Evolutionary conservation across 2,888 invertebrate genomes (phyloP).

Genomic region (Tetranychus truncatus): DNA sequence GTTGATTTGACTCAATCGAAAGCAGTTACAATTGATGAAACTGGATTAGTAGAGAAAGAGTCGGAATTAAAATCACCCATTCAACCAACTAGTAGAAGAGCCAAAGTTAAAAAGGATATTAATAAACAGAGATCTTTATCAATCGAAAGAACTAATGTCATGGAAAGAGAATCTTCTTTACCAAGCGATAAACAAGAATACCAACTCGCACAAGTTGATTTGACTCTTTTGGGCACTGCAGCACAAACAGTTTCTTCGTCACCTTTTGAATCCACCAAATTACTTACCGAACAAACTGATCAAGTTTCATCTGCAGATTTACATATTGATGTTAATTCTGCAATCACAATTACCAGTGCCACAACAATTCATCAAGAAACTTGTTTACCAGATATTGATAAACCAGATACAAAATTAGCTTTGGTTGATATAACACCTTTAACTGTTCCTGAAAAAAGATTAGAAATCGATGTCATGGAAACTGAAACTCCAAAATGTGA

Average conservation of each 20-base stretch:
- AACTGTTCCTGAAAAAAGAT: too few species aligned
- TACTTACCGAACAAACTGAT: too few species aligned
- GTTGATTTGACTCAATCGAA: background rate
- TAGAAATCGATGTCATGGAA: too few species aligned
- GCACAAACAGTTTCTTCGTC: too few species aligned
- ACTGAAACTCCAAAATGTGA: too few species aligned
- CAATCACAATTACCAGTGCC: too few species aligned
- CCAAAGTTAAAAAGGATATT: background rate
- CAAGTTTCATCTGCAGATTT: too few species aligned
- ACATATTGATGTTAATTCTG: too few species aligned
- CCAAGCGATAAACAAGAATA: background rate
- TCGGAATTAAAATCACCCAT: background rate
- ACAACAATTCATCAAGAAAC: background rate
- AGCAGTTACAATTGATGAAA: background rate
- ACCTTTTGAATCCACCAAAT: too few species aligned
- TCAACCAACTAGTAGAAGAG: background rate
- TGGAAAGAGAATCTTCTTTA: background rate
- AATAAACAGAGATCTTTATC: background rate
- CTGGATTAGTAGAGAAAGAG: background rate
- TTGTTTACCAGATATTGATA: background rate
- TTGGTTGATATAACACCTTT: background rate
- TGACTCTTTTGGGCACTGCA: too few species aligned
- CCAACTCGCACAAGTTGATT: too few species aligned
- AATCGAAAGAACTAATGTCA: background rate
- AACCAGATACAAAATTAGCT: background rate